Percentiles rank a stretch among this genome's conserved stretches.
Conservation (phyloP, 1,140 invertebrate species). For the Eumeta japonica region DNA sequence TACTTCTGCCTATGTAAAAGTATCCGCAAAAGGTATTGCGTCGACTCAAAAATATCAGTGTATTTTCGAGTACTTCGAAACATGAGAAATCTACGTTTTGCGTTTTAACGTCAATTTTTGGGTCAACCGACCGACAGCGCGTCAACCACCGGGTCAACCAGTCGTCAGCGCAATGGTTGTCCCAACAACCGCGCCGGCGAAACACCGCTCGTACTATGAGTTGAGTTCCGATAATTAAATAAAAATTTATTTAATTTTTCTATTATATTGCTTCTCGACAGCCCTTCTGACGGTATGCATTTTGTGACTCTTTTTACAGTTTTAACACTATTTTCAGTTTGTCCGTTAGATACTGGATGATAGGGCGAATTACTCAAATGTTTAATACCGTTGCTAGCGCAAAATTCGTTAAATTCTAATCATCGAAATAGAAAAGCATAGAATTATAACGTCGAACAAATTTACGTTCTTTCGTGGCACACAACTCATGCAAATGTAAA, state of each 20-base stretch:
- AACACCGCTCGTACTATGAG: slow-evolving; percentile 3
- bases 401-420: slow-evolving; percentile 8
- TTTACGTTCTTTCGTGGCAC: too few species aligned
- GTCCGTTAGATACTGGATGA: slow-evolving; percentile 7
- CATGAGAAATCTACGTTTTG: too few species aligned
- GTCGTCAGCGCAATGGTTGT: slow-evolving; percentile 4
- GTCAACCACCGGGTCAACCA: neutral
- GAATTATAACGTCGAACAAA: too few species aligned
- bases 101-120: too few species aligned
- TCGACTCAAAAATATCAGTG: too few species aligned
- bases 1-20: too few species aligned
- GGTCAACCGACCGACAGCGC: too few species aligned
- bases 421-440: too few species aligned
- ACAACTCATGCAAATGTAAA: too few species aligned
- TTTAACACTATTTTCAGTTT: slow-evolving; percentile 8
- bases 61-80: too few species aligned
- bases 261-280: neutral
- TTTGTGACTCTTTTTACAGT: slow-evolving; percentile 6
- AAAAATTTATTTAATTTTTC: slow-evolving; percentile 6
- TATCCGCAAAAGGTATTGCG: too few species aligned
- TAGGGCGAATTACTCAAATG: slow-evolving; percentile 8
- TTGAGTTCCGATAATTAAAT: slow-evolving; percentile 4
- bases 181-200: slow-evolving; percentile 6
- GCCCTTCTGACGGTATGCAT: neutral
- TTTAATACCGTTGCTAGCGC: slow-evolving; percentile 3